Conservation (phyloP, 1,140 invertebrate species). For the Hormaphis cornu region DNA sequence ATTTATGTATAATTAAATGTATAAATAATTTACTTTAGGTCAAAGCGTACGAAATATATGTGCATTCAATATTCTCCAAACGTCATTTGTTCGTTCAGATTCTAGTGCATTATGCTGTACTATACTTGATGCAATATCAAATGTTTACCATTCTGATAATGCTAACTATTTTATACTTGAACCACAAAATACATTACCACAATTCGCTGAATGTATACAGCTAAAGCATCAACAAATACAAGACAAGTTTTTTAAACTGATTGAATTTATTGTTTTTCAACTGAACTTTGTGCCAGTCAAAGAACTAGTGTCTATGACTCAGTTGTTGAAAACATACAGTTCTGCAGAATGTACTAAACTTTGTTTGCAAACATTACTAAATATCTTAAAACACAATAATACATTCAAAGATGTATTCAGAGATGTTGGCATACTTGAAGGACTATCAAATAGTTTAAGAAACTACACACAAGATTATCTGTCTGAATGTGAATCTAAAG, state of each 20-base stretch:
- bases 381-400: slow-evolving; percentile 75
- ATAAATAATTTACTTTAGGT: slow-evolving; percentile 41
- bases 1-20: neutral
- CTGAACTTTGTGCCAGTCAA: slow-evolving; percentile 98
- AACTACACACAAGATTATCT: slow-evolving; percentile 46
- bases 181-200: slow-evolving; percentile 85
- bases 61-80: slow-evolving; percentile 90
- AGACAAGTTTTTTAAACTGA: slow-evolving; percentile 88
- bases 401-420: slow-evolving; percentile 97
- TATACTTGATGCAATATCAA: slow-evolving; percentile 90
- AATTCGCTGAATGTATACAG: slow-evolving; percentile 92
- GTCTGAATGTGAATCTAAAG: slow-evolving; percentile 42
- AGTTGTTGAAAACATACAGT: slow-evolving; percentile 75
- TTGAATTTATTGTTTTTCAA: slow-evolving; percentile 95
- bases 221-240: slow-evolving; percentile 83
- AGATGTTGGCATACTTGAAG: slow-evolving; percentile 94
- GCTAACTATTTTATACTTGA: slow-evolving; percentile 99
- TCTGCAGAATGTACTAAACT: slow-evolving; percentile 71
- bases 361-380: slow-evolving; percentile 79
- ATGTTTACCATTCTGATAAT: slow-evolving; percentile 93
- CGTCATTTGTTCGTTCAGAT: slow-evolving; percentile 81
- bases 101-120: slow-evolving; percentile 75
- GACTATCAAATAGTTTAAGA: slow-evolving; percentile 86
- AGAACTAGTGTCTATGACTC: slow-evolving; percentile 90
- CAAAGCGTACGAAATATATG: slow-evolving; percentile 83